Evolutionary conservation across 2,888 invertebrate species (phyloP).

Genomic region (Hyposoter dolosus): DNA sequence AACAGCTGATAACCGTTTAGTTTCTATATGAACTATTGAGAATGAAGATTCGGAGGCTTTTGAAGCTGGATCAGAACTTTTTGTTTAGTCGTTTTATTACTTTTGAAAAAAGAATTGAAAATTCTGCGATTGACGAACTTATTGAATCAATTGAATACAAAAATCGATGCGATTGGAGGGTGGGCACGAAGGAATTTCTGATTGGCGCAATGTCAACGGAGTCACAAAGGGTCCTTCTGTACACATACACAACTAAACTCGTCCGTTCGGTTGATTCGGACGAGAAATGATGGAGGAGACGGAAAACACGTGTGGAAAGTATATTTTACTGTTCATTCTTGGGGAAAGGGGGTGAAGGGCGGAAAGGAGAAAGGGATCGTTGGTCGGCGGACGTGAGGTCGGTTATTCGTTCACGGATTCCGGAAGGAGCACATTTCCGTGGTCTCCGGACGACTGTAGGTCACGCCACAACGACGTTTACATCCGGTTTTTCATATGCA

Average conservation of each 20-base stretch:
- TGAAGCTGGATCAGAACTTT: neutral
- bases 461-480: constrained; percentile 71
- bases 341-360: neutral
- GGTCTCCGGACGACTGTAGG: constrained; percentile 58
- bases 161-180: neutral
- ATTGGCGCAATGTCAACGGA: neutral
- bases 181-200: too few species aligned
- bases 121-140: neutral
- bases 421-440: constrained; percentile 71
- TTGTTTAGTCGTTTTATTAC: neutral
- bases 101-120: neutral
- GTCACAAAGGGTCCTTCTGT: neutral
- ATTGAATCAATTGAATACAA: neutral
- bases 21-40: too few species aligned
- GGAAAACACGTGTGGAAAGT: constrained; percentile 1
- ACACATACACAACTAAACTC: neutral
- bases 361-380: neutral
- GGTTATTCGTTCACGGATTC: constrained; percentile 55
- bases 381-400: constrained; percentile 41
- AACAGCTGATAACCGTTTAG: neutral
- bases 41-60: too few species aligned
- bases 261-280: neutral
- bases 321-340: neutral
- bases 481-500: constrained; percentile 71
- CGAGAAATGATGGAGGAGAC: neutral